phyloP scores from a whole-genome alignment of 2,113 vertebrate species.

The Hippolais icterina region DNA sequence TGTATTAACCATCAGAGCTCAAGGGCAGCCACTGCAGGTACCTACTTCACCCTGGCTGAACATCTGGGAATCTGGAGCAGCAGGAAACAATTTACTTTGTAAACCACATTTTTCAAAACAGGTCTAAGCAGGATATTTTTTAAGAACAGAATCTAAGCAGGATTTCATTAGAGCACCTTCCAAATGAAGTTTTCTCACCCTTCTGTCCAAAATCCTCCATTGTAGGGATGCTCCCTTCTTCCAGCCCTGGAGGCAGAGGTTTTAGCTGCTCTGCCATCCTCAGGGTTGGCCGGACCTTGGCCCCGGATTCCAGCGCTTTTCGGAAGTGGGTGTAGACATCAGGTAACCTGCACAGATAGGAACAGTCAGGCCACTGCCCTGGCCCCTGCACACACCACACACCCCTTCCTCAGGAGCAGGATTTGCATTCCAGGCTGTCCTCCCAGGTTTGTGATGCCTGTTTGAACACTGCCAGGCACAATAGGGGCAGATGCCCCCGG shows the following conservation, averaged over 20 bases:
- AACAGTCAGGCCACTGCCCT: background rate
- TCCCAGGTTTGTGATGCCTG: background rate
- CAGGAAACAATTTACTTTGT: background rate
- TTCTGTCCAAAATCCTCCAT: constrained; percentile 74
- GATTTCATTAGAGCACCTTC: background rate
- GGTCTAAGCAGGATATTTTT: background rate
- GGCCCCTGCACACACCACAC: background rate
- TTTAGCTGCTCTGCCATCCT: constrained; percentile 64
- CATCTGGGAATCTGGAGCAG: background rate
- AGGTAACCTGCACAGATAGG: constrained; percentile 68
- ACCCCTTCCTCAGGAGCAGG: background rate
- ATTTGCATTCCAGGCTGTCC: background rate
- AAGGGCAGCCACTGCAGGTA: background rate
- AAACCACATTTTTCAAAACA: background rate
- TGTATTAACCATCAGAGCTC: background rate
- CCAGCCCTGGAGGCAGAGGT: constrained; percentile 73
- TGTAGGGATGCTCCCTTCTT: constrained; percentile 76
- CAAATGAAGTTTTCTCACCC: constrained; percentile 43
- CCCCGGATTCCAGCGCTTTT: constrained; percentile 72
- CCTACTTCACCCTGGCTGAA: background rate
- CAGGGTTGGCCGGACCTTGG: constrained; percentile 69
- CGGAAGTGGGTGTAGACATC: constrained; percentile 85
- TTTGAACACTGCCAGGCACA: background rate
- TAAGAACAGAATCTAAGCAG: background rate
- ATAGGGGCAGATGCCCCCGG: background rate